phyloP scores from a whole-genome alignment of 2,113 vertebrate species.

The Tyto alba region DNA sequence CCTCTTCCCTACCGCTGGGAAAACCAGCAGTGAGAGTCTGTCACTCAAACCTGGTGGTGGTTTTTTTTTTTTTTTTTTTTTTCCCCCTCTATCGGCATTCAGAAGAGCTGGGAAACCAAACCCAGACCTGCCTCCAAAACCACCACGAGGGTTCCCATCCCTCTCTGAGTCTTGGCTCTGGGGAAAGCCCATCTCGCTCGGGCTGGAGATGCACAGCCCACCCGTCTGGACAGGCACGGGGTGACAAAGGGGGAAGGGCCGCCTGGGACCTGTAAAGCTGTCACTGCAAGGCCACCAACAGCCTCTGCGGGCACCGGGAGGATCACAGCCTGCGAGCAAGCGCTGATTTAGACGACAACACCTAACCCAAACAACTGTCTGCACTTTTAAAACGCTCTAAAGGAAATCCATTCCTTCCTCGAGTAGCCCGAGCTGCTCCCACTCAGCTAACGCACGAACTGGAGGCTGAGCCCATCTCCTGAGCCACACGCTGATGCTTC shows the following conservation, averaged over 20 bases:
- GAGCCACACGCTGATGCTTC: not conserved
- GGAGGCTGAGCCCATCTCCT: not conserved
- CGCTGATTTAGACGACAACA: not conserved
- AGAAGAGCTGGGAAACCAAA: not conserved
- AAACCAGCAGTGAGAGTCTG: fast-evolving
- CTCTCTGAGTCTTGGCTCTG: not conserved
- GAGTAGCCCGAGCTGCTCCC: not conserved
- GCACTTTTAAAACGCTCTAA: not conserved
- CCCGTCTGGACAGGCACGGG: fast-evolving
- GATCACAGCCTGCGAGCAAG: not conserved
- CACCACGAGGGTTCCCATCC: fast-evolving
- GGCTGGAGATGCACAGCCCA: not conserved
- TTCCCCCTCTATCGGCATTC: not conserved
- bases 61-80: too few species aligned
- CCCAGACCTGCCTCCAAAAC: not conserved
- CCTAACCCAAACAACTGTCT: not conserved
- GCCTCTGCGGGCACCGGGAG: not conserved
- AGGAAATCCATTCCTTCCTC: not conserved
- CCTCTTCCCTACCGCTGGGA: not conserved
- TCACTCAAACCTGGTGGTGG: not conserved
- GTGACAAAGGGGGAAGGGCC: not conserved
- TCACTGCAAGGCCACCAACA: fast-evolving
- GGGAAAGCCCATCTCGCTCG: fast-evolving
- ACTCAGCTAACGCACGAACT: not conserved
- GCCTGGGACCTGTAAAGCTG: not conserved